Evolutionary conservation across 23 tunicate genomes (phyloP), one percentile per base, ranked within the genome.

Genomic region (Diplosoma virens): DNA sequence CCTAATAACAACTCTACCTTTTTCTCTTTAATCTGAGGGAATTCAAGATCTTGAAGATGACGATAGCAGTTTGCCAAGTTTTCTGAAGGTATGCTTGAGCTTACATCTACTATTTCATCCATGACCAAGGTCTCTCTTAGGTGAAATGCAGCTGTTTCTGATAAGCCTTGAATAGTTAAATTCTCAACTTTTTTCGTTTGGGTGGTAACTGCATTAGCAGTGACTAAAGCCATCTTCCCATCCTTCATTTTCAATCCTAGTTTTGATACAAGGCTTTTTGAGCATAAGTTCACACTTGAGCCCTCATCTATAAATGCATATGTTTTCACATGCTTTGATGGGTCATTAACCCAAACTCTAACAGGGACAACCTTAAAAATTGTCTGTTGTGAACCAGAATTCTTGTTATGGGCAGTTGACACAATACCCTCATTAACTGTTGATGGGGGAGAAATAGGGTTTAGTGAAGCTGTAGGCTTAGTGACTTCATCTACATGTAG

Each of bases 301-400:
- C 70, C 70, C 35, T 70, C 76, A 0, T 70, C 76, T 0, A 70
- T 41, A 26, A 70, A 70, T 26, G 76, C 76, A 28, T 28, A 63
- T 34, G 35, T 63, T 4, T 4, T 5, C 27, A 63, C n/a, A n/a
- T 30, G 36, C 9, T 63, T 20, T 16, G 9, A 34, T 7, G 33
- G 33, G 35, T 28, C 35, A 20, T n/a, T 30, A 25, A 36, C 61
- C 76, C 70, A 63, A 4, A 63, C 35, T 20, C 29, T 26, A 28
- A 63, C 70, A 4, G 70, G 70, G 35, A 63, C 70, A 3, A 63
- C 70, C 70, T 63, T 63, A n/a, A 63, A 28, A 36, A 63, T 25
- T 5, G n/a, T n/a, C n/a, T n/a, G n/a, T n/a, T n/a, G n/a, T n/a
- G n/a, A n/a, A n/a, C n/a, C n/a, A n/a, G n/a, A n/a, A n/a, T n/a